Conservation (phyloP, 2,113 vertebrate species). For the Poecile atricapillus region DNA sequence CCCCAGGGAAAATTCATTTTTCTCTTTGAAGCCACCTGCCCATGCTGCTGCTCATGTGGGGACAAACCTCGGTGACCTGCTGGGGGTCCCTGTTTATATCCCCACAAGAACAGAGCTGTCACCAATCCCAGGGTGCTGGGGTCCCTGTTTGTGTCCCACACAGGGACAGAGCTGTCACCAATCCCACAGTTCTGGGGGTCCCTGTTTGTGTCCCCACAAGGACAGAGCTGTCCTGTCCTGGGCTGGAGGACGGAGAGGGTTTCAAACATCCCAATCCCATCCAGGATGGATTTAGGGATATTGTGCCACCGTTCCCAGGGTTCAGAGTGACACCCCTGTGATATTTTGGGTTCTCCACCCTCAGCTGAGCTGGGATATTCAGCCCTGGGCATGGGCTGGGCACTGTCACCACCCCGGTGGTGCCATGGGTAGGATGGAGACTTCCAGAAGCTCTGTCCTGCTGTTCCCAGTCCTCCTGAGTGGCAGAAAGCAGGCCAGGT, state of each 20-base stretch:
- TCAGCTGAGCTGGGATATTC: background rate
- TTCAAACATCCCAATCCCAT: background rate
- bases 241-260: background rate
- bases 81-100: background rate
- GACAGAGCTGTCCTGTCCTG: background rate
- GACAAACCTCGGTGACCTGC: background rate
- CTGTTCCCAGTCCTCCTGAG: accelerated
- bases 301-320: background rate
- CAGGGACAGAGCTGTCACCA: background rate
- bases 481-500: background rate
- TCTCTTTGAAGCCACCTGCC: background rate
- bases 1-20: background rate
- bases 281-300: background rate
- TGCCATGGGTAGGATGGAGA: background rate
- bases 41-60: accelerated
- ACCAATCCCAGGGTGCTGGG: accelerated
- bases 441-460: accelerated
- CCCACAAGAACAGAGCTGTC: background rate
- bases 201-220: background rate
- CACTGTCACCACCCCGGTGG: accelerated
- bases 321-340: background rate
- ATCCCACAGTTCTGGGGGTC: accelerated
- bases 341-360: background rate
- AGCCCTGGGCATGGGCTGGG: accelerated
- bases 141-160: background rate